These are phyloP conservation scores for Eupithecia subfuscata DNA, from an alignment of 2,888 invertebrate genomes.

Conservation along the genomic window DNA sequence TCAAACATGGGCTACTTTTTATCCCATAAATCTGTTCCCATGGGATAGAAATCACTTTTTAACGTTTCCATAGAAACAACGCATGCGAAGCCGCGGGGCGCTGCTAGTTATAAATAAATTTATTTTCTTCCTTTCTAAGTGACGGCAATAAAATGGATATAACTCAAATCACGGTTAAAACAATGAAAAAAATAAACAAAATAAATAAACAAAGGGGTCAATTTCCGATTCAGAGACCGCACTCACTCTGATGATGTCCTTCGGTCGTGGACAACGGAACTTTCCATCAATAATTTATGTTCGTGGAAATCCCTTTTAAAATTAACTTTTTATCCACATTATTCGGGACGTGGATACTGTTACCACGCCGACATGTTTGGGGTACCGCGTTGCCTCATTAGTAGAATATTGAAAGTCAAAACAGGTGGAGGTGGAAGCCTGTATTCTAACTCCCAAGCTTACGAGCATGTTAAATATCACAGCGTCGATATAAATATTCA, in stretches of 20 bases:
- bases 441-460: conserved; percentile 34
- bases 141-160: no score
- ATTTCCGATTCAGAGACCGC: not conserved
- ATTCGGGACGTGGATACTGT: not conserved
- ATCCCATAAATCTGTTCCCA: no score
- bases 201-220: not conserved
- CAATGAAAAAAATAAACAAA: not conserved
- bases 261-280: not conserved
- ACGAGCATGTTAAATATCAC: conserved; percentile 40
- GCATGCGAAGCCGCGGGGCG: no score
- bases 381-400: conserved; percentile 16
- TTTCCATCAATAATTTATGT: conserved; percentile 12
- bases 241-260: not conserved
- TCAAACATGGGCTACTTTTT: no score
- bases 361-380: not conserved
- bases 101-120: no score
- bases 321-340: conserved; percentile 8
- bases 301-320: conserved; percentile 11
- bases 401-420: conserved; percentile 30
- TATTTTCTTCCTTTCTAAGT: no score
- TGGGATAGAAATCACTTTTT: no score
- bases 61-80: no score
- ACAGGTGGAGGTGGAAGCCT: conserved; percentile 34
- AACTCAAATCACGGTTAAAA: not conserved
- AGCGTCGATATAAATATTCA: conserved; percentile 38